These are phyloP conservation scores for Spilogale gracilis DNA, from an alignment of 2,113 vertebrate species.

Conservation along the genomic window DNA sequence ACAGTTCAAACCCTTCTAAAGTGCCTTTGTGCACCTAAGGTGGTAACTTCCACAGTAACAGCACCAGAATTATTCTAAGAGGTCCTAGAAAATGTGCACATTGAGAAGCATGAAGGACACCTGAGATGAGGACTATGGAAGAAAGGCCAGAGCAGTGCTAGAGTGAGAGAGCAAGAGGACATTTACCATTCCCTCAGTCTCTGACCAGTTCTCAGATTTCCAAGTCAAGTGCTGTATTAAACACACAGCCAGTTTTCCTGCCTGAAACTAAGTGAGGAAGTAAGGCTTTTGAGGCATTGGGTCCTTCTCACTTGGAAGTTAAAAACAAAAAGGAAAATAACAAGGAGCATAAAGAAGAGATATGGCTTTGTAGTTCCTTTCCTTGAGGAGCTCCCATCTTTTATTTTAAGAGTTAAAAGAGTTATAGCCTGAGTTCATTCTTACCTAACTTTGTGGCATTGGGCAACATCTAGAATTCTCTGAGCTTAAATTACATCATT, in stretches of 20 bases:
- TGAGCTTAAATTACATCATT: not conserved
- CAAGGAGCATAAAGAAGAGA: not conserved
- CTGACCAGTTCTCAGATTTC: not conserved
- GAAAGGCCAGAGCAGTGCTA: too few relatives aligned
- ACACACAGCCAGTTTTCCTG: not conserved
- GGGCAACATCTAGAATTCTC: not conserved
- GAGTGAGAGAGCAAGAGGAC: not conserved
- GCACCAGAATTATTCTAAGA: not conserved
- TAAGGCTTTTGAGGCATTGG: not conserved
- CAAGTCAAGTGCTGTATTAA: not conserved
- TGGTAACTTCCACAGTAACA: not conserved
- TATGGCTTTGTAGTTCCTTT: not conserved
- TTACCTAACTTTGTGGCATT: not conserved
- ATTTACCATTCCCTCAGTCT: not conserved
- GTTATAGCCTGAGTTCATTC: not conserved
- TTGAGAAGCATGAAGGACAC: not conserved
- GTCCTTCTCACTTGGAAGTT: not conserved
- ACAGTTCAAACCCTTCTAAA: not conserved
- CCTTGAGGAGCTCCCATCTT: not conserved
- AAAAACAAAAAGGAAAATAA: not conserved
- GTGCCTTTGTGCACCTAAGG: not conserved
- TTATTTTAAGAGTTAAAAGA: not conserved
- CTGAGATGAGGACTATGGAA: not conserved
- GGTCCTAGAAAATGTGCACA: not conserved
- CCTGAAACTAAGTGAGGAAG: not conserved